Base-by-base conservation (phyloP, 2,888 invertebrate genomes). In the Coecobrya sp. region DNA sequence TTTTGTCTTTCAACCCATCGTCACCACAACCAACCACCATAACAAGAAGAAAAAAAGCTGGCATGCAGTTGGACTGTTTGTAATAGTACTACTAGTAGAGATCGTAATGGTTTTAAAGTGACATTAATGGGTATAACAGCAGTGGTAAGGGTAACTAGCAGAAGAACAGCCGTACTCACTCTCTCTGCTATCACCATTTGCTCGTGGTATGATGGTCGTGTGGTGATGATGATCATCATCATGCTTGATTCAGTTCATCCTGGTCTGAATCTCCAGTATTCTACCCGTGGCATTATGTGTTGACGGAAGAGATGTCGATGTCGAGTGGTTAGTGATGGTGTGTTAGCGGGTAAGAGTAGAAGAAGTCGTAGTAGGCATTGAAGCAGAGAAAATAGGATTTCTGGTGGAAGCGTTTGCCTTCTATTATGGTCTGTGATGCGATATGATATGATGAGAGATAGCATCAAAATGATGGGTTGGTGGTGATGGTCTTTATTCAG, bases 371-470 rank as follows among this genome's bases (percentile, higher is more conserved):
- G 62, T 59, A 45, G 10, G 65, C 68, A 62, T 27, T 81, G 81
- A 81, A 52, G 65, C 88, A 68, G 22, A 68, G 68, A 81, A 88
- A 88, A 81, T 81, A 88, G 87, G 87, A 88, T 65, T 85, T 45
- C 25, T 52, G 22, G 79, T 62, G 49, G 30, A n/a, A 55, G 55
- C 82, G 7, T 82, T 87, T 87, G 79, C 76, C 62, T 87, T 87
- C 79, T 79, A 55, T 76, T 45, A 76, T 45, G 62, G 42, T 81
- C 52, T 81, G 19, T 65, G 76, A 70, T 36, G 27, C 25, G 68
- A 30, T 16, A 30, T 27, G 68, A 42, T 73, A 73, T 42, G 70
- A 73, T 30, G 65, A 62, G 87, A 65, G 87, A 88, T 79, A 79
- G 45, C 65, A 88, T 62, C 68, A 81, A 65, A 88, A 10, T 88